A percentile compares a stretch with the other conserved stretches of the same genome.
phyloP scores from a whole-genome alignment of 2,113 vertebrate genomes.

The Alouatta palliata region DNA sequence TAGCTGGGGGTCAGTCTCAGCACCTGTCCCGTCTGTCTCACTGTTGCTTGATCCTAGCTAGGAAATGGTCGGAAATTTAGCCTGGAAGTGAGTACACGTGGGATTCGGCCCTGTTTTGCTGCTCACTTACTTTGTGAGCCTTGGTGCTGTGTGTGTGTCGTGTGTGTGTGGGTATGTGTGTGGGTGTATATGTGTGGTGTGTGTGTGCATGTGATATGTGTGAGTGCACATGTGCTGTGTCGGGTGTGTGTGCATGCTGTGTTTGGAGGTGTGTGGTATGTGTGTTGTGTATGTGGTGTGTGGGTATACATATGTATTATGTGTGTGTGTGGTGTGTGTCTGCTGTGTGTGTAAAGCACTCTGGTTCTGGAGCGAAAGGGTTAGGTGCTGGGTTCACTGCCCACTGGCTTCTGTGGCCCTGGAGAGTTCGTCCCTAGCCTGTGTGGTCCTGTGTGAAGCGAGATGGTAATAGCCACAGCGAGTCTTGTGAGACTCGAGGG shows the following conservation, averaged over 20 bases:
- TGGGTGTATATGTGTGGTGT: too few relatives aligned
- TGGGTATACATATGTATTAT: background rate
- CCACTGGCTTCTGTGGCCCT: accelerated
- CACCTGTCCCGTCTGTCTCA: too few relatives aligned
- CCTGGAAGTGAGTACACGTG: background rate
- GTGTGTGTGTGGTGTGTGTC: background rate
- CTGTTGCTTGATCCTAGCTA: accelerated
- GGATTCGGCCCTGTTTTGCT: background rate
- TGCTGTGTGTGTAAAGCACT: background rate
- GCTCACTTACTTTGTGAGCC: background rate
- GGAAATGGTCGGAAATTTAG: background rate
- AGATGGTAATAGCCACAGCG: accelerated
- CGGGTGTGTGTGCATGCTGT: background rate
- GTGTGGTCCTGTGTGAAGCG: accelerated
- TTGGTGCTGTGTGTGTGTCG: background rate
- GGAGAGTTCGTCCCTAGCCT: background rate
- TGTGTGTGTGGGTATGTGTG: background rate
- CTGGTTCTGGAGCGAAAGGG: background rate
- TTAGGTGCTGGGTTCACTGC: too few relatives aligned
- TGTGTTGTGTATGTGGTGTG: background rate
- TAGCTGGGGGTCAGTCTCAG: too few relatives aligned
- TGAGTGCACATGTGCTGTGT: background rate
- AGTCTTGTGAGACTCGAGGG: accelerated
- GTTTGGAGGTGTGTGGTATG: background rate
- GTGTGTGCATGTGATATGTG: background rate